Evolutionary conservation across 2,797 vertebrate genomes (phyloP).

Genomic region (Mus spretus): DNA sequence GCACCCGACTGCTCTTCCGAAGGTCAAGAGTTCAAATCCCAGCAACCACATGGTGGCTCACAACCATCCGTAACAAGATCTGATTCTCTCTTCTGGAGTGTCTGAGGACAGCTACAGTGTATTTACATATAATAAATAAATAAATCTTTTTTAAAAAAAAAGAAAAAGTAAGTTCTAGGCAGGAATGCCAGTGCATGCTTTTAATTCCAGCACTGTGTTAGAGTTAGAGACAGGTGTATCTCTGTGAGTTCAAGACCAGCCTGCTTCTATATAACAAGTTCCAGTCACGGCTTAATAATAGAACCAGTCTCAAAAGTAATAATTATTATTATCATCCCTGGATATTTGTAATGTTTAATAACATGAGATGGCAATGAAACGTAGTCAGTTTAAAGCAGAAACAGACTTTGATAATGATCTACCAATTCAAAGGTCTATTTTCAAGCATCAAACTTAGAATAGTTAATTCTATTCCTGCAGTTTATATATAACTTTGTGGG

Average conservation of each 20-base stretch:
- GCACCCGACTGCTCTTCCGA: too few relatives aligned
- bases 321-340: background rate
- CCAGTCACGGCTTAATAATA: background rate
- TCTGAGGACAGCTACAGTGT: too few relatives aligned
- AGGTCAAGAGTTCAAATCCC: too few relatives aligned
- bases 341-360: background rate
- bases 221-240: background rate
- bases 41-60: too few relatives aligned
- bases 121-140: too few relatives aligned
- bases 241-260: background rate
- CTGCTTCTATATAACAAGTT: background rate
- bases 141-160: too few relatives aligned
- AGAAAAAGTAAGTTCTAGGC: background rate
- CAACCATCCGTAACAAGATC: too few relatives aligned
- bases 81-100: too few relatives aligned
- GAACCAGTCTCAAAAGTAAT: background rate
- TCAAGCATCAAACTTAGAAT: background rate
- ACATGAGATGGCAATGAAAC: background rate
- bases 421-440: background rate
- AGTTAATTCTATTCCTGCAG: background rate
- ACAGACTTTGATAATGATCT: background rate
- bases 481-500: background rate
- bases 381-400: background rate
- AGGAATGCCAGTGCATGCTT: background rate
- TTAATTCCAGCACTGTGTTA: background rate